Evolutionary conservation across 2,797 vertebrate species (phyloP), one percentile per base, ranked within the genome.

Genomic region (Cichlasoma orientale): DNA sequence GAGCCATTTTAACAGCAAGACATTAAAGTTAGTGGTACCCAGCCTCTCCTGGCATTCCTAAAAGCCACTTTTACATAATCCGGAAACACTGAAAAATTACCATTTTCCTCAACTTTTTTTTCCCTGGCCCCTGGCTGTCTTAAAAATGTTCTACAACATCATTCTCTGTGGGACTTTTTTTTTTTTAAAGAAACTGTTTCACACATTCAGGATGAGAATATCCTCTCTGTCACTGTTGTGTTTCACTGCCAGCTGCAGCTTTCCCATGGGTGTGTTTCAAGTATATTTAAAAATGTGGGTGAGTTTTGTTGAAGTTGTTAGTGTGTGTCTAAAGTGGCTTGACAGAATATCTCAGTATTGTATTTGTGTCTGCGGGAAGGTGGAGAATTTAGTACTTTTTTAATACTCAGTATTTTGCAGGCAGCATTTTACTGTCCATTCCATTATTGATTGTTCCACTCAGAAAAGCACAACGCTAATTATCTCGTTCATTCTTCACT

Each of bases 51-150:
- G 83, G 80, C 77, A 72, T 81, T 84, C 75, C 73, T 88, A 83
- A 93, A 89, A 92, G 80, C 74, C 56, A 86, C 76, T 85, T 87
- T 47, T 75, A 76, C 83, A 87, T 86, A 89, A 90, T 88, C 81
- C 56, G 12, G 59, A 89, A 83, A 89, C 73, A 59, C 72, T 75
- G 57, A 21, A 78, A 66, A 87, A 84, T 82, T 11, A 82, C 19
- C 79, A 66, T 61, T 75, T 88, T 86, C 61, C 84, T 79, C 66
- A 74, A 72, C 80, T 50, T 75, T 63, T n/a, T n/a, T 66, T 76
- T 78, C 66, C 81, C 38, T 77, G 74, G 72, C 74, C 78, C 50
- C 77, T 50, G 72, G 73, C 74, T 81, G 74, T 72, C 82, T 87
- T 81, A 80, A 86, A 90, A 87, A 88, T 84, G 72, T 83, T 84